A percentile compares a stretch with the other conserved stretches of the same genome.
phyloP scores from a whole-genome alignment of 1,140 invertebrate genomes.

The Atta cephalotes region DNA sequence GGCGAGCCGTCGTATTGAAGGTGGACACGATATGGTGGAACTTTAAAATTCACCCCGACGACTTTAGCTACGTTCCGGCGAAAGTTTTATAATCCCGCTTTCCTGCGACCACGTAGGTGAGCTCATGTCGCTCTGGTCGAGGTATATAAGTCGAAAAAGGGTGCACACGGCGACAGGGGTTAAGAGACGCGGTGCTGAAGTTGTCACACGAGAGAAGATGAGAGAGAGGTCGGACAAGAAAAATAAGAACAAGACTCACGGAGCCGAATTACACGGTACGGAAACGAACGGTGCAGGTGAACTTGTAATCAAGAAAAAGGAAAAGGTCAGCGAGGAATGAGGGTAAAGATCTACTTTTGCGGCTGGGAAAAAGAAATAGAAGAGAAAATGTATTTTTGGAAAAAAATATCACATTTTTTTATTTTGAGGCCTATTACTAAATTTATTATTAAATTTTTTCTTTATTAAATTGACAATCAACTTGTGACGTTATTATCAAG shows the following conservation, averaged over 20 bases:
- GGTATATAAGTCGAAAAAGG: constrained; percentile 47
- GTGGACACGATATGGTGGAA: constrained; percentile 56
- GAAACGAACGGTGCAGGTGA: constrained; percentile 55
- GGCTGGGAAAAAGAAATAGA: not conserved
- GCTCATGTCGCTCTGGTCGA: constrained; percentile 53
- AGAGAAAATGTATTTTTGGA: constrained; percentile 7
- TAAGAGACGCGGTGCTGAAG: constrained; percentile 55
- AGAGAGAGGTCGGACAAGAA: constrained; percentile 24
- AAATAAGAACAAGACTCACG: constrained; percentile 51
- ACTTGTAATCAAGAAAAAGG: constrained; percentile 61
- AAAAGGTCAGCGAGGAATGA: constrained; percentile 11
- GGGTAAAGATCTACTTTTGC: constrained; percentile 34
- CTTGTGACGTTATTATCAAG: too few species aligned
- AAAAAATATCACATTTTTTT: constrained; percentile 21
- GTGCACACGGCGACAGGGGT: constrained; percentile 27
- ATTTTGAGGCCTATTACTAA: too few species aligned
- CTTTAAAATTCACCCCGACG: constrained; percentile 73
- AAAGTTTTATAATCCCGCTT: constrained; percentile 76
- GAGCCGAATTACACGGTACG: constrained; percentile 56
- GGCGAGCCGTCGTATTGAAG: constrained; percentile 43
- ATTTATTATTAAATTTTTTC: too few species aligned
- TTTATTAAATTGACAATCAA: too few species aligned
- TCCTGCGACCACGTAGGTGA: constrained; percentile 66
- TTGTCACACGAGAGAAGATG: constrained; percentile 40
- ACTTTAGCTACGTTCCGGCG: constrained; percentile 72